phyloP scores from a whole-genome alignment of 2,797 vertebrate genomes.

The Fundulus diaphanus region DNA sequence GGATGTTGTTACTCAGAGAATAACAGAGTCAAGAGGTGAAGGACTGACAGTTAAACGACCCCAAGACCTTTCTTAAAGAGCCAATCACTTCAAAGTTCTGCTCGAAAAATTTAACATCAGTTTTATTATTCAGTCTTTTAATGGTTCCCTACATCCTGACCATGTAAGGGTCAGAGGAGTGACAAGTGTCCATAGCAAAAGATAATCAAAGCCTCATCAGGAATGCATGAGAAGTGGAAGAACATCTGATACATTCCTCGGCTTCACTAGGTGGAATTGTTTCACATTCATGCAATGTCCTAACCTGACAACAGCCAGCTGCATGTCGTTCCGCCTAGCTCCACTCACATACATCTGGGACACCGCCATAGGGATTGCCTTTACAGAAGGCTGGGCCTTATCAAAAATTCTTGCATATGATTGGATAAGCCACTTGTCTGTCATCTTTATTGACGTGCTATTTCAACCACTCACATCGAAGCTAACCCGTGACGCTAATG shows the following conservation, averaged over 20 bases:
- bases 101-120: not conserved
- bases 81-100: slow-evolving; percentile 8
- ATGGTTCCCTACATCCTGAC: not conserved
- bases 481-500: no score
- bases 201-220: slow-evolving; percentile 22
- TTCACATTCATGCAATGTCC: no score
- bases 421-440: no score
- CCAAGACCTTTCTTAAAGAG: not conserved
- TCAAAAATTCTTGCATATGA: no score
- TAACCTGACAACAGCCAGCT: no score
- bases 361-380: no score
- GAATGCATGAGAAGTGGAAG: slow-evolving; percentile 9
- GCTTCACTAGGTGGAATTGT: slow-evolving; percentile 23
- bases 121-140: slow-evolving; percentile 15
- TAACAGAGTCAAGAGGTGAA: slow-evolving; percentile 19
- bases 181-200: slow-evolving; percentile 10
- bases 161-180: slow-evolving; percentile 8
- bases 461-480: no score
- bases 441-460: no score
- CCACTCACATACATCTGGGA: no score
- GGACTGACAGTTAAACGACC: slow-evolving; percentile 44
- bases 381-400: no score
- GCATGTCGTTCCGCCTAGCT: no score
- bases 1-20: slow-evolving; percentile 39
- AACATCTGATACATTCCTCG: slow-evolving; percentile 15